A percentile compares a stretch with the other conserved stretches of the same genome.
Conservation (phyloP, 2,113 vertebrate genomes). For the Ceyx margarethae region DNA sequence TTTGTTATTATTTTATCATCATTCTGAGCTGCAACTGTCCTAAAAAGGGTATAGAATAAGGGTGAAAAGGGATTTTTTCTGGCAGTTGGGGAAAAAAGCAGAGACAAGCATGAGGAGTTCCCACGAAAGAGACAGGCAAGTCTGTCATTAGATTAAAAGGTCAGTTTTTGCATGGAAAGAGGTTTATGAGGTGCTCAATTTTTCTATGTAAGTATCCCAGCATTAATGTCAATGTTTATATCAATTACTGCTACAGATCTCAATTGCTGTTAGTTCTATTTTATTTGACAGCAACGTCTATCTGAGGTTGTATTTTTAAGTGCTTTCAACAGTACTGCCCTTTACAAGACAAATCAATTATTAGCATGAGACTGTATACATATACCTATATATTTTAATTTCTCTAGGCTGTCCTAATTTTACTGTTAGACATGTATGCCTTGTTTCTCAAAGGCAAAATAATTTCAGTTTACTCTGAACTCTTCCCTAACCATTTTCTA, state of each 20-base stretch:
- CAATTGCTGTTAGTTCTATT: slow-evolving; percentile 3
- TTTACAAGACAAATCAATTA: slow-evolving; percentile 39
- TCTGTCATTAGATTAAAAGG: slow-evolving; percentile 34
- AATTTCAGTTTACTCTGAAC: not conserved
- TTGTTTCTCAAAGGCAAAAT: slow-evolving; percentile 33
- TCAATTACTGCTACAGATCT: slow-evolving; percentile 36
- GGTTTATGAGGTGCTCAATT: slow-evolving; percentile 46
- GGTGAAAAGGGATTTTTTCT: not conserved
- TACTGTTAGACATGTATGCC: not conserved
- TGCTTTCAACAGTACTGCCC: slow-evolving; percentile 36
- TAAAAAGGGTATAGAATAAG: not conserved
- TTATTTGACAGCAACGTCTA: slow-evolving; percentile 33
- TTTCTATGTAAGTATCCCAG: slow-evolving; percentile 16
- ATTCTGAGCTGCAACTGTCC: not conserved
- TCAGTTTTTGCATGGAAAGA: slow-evolving; percentile 51
- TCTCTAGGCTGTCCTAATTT: not conserved
- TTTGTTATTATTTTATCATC: slow-evolving; percentile 1
- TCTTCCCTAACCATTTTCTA: not conserved
- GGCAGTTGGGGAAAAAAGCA: not conserved
- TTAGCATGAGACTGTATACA: not conserved
- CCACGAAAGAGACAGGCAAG: not conserved
- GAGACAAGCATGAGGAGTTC: not conserved
- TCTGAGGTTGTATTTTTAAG: slow-evolving; percentile 12
- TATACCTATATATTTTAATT: not conserved
- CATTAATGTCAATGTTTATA: slow-evolving; percentile 54